Evolutionary conservation across 2,888 invertebrate species (phyloP), one percentile per base, ranked within the genome.

Genomic region (Chelonus formosanus): DNA sequence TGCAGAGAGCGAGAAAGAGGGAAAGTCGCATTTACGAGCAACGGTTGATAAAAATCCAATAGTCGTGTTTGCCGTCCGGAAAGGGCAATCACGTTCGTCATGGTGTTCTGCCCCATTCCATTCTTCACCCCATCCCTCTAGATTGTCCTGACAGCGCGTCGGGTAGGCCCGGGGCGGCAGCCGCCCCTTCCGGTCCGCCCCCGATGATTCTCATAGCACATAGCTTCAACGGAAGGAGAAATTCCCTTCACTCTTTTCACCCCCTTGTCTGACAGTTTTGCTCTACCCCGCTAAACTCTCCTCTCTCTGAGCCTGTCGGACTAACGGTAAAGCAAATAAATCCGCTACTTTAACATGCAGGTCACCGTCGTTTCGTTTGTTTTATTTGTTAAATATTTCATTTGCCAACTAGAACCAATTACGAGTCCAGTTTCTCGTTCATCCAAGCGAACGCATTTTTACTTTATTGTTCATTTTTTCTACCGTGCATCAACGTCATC

Each of bases 301-400:
- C 50, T 61, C 56, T 65, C 60, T 57, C 31, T 55, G 32, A 65
- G 40, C 69, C 61, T 57, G 59, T 70, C 66, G 68, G 74, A 70
- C 73, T 69, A 74, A 71, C 73, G 71, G 71, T 71, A 72, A 74
- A 79, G 80, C 79, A 82, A 82, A 80, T 80, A 80, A 82, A 80
- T 79, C 79, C 79, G 76, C 82, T 80, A 78, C 81, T 83, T 83
- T 82, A 80, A 78, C 83, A 83, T 83, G 83, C 83, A 82, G 83
- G 81, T 83, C 83, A 80, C 79, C 80, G 75, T 75, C 77, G 73
- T 70, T 78, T 77, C 80, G 83, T 83, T 84, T 84, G 83, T 83
- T 84, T 83, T 83, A 83, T 84, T 84, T 81, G 80, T 84, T 82
- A 81, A 82, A 83, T 83, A 84, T 83, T 84, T 84, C 79, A 81